phyloP scores from a whole-genome alignment of 2,797 vertebrate genomes.

The Syndactyla subalaris region DNA sequence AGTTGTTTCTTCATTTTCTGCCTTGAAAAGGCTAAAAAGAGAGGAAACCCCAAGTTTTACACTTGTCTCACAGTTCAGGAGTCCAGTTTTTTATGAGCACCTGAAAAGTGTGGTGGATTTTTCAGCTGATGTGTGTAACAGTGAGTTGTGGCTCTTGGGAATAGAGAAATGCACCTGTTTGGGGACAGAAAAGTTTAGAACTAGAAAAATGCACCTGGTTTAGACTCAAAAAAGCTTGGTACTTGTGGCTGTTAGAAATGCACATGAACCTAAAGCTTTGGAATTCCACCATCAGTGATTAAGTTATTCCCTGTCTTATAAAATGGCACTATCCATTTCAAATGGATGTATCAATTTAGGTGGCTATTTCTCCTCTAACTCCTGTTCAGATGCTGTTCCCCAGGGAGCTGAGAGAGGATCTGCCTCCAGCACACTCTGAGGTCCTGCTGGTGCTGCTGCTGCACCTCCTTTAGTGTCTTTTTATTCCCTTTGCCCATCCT shows the following conservation, averaged over 20 bases:
- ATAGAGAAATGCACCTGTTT: neutral
- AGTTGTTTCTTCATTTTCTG: neutral
- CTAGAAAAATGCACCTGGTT: neutral
- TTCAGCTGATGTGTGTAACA: fast-evolving
- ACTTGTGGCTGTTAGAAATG: fast-evolving
- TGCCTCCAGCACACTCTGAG: neutral
- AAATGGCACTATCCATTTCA: neutral
- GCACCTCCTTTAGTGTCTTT: neutral
- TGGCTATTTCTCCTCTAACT: neutral
- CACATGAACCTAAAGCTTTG: neutral
- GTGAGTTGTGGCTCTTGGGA: neutral
- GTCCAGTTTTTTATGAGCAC: neutral
- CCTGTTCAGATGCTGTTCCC: neutral
- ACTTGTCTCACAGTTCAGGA: neutral
- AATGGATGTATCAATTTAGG: neutral
- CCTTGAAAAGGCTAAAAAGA: neutral
- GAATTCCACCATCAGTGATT: neutral
- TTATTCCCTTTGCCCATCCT: neutral
- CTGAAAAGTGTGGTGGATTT: fast-evolving
- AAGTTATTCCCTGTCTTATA: neutral
- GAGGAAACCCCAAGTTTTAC: neutral
- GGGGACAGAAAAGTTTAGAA: neutral
- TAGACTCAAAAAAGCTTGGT: too few relatives aligned
- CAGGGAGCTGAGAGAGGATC: neutral
- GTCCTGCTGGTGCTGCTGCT: neutral